These are phyloP conservation scores for Amyelois transitella DNA, from an alignment of 1,140 invertebrate species.

Conservation along the genomic window DNA sequence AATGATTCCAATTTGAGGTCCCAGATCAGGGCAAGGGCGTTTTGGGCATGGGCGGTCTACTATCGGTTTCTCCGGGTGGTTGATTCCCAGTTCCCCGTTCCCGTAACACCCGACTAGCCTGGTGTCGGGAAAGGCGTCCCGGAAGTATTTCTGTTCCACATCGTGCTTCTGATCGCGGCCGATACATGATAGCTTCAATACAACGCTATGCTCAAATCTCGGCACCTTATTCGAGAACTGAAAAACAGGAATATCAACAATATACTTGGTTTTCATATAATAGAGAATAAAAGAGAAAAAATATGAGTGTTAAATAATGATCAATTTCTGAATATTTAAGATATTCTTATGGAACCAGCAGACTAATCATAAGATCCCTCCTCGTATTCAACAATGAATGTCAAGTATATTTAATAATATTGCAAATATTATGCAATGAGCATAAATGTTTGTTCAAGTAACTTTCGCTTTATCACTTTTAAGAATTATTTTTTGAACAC, in stretches of 20 bases:
- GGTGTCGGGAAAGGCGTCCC: slow-evolving; percentile 51
- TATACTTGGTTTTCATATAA: not conserved
- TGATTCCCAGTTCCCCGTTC: slow-evolving; percentile 56
- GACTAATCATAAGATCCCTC: no score
- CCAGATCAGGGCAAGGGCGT: slow-evolving; percentile 22
- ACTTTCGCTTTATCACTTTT: no score
- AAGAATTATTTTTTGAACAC: no score
- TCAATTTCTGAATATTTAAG: no score
- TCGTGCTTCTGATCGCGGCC: slow-evolving; percentile 52
- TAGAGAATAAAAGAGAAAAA: no score
- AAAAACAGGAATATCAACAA: slow-evolving; percentile 10
- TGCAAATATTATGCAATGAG: no score
- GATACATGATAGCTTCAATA: slow-evolving; percentile 63
- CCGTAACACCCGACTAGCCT: slow-evolving; percentile 58
- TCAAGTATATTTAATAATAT: no score
- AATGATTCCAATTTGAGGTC: slow-evolving; percentile 42
- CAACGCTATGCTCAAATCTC: slow-evolving; percentile 52
- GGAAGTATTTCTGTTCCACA: slow-evolving; percentile 50
- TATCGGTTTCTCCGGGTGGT: slow-evolving; percentile 24
- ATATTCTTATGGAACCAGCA: no score
- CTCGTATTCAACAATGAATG: no score
- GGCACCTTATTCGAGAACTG: slow-evolving; percentile 61
- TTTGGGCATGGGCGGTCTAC: slow-evolving; percentile 19
- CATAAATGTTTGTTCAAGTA: no score
- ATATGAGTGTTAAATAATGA: no score